Percentiles rank a stretch among this genome's conserved stretches.
These are phyloP conservation scores for Hypotaenidia philippensis DNA, from an alignment of 2,797 vertebrate genomes.

Conservation along the genomic window DNA sequence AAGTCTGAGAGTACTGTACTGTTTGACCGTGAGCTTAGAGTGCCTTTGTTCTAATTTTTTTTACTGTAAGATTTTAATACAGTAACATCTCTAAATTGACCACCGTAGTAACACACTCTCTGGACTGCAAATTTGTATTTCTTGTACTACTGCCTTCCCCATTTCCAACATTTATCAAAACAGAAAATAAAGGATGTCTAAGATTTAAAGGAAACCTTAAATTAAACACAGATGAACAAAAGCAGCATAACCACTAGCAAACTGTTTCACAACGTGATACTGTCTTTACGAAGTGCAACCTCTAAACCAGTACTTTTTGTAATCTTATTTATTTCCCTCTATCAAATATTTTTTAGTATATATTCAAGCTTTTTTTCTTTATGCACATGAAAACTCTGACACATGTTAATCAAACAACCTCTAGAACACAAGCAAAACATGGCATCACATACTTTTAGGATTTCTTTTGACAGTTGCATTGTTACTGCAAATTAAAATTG, in stretches of 20 bases:
- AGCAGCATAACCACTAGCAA: not conserved
- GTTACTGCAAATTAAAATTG: not conserved
- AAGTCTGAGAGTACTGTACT: constrained; percentile 22
- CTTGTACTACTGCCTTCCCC: not conserved
- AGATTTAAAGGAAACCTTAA: not conserved
- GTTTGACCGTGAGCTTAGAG: constrained; percentile 30
- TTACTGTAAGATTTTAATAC: constrained; percentile 43
- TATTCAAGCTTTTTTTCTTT: not conserved
- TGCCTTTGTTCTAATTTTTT: constrained; percentile 28
- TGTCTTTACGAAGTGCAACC: not conserved
- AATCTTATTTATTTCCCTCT: not conserved
- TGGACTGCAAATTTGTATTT: constrained; percentile 27
- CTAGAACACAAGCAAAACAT: not conserved
- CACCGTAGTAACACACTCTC: not conserved
- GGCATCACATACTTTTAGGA: not conserved
- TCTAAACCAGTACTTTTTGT: not conserved
- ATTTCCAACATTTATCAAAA: not conserved
- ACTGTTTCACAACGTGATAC: not conserved
- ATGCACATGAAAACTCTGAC: not conserved
- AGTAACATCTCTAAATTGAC: constrained; percentile 29
- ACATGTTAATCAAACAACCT: not conserved
- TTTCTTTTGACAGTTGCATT: not conserved
- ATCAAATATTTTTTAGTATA: not conserved
- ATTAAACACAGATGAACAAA: not conserved
- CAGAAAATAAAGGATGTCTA: not conserved